Evolutionary conservation across 2,797 vertebrate species (phyloP), one percentile per base, ranked within the genome.

Genomic region (Octomys mimax): DNA sequence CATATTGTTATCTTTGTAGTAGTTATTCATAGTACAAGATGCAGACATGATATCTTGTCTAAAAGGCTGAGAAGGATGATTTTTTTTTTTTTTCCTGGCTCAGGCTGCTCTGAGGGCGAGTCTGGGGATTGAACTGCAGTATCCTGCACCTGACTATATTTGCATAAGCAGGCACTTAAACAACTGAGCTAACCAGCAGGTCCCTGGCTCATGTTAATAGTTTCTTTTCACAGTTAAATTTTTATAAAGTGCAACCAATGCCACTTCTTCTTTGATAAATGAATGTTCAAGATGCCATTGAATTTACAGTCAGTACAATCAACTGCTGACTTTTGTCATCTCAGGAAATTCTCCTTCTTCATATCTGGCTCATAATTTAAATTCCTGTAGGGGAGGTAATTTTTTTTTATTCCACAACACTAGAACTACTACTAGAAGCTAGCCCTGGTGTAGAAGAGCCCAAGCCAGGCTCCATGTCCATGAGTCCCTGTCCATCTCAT

Each of bases 191-290:
- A 42, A 42, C 42, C 4, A 42, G 42, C 42, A 42, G 42, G 42
- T 42, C 42, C 87, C 75, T 77, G 81, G 21, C 11, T 91, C 54
- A 80, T 73, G 2, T 24, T 94, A 62, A 66, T 54, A 64, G 70
- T 39, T 16, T 87, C 85, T 73, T 39, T 91, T 94, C 71, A 70
- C 12, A 85, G 39, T 80, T 57, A 42, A 66, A 46, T 18, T 93
- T 95, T 95, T 83, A 80, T n/a, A 94, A 92, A 89, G 1, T 18
- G 49, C 24, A 89, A 54, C 26, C 82, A 92, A 62, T 36, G 88
- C 79, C 18, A 59, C 39, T 31, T 96, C 36, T 75, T 21, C 8
- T 64, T 87, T 64, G 24, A 42, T 73, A 93, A 87, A 10, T 85
- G 79, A 86, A 71, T 33, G 83, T 83, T 70, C 46, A 57, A 89